Percentiles rank a stretch among this genome's conserved stretches.
These are phyloP conservation scores for Psettodes erumei DNA, from an alignment of 2,113 vertebrate species.

Conservation along the genomic window DNA sequence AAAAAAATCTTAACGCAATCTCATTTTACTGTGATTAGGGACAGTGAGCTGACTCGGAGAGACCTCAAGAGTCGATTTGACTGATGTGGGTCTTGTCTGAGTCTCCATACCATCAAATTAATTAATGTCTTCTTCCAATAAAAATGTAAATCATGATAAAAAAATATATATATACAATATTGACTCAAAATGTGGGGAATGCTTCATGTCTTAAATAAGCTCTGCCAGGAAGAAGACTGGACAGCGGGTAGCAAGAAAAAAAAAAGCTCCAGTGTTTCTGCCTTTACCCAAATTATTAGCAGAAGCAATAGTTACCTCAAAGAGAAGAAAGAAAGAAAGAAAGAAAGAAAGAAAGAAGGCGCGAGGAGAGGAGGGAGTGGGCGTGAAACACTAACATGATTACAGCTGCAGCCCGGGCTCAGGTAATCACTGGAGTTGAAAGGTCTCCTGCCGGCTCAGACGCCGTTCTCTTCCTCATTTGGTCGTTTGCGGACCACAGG, in stretches of 20 bases:
- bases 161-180: too few species aligned
- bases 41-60: background rate
- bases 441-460: conserved; percentile 70
- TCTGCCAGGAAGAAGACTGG: background rate
- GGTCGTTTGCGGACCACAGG: conserved; percentile 73
- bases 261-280: background rate
- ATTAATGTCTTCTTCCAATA: background rate
- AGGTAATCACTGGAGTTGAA: conserved; percentile 74
- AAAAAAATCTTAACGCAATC: background rate
- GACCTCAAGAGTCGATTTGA: too few species aligned
- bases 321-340: conserved; percentile 24
- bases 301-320: conserved; percentile 43
- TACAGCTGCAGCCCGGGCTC: conserved; percentile 58
- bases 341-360: background rate
- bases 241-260: conserved; percentile 8
- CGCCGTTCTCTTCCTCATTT: conserved; percentile 55
- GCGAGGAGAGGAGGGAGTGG: conserved; percentile 20
- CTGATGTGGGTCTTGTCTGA: too few species aligned
- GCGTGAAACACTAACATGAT: conserved; percentile 63
- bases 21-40: background rate
- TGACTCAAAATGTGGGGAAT: background rate
- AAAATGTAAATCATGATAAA: too few species aligned
- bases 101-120: background rate
- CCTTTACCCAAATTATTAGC: conserved; percentile 34
- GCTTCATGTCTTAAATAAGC: background rate